phyloP scores from a whole-genome alignment of 2,797 vertebrate genomes.

The Macropodus opercularis region DNA sequence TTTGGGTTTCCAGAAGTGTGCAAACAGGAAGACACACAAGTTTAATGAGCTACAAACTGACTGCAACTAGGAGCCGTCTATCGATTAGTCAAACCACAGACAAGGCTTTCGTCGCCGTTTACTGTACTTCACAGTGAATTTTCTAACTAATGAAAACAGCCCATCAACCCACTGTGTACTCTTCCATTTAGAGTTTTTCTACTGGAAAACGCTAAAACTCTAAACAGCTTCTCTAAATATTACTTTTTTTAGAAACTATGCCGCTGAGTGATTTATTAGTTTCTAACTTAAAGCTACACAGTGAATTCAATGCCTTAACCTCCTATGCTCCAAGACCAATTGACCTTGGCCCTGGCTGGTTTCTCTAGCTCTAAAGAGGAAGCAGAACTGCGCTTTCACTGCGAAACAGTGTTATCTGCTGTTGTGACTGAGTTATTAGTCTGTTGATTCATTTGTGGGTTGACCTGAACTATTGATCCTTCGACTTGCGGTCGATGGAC shows the following conservation, averaged over 20 bases:
- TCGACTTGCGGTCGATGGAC: slow-evolving; percentile 30
- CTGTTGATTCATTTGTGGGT: slow-evolving; percentile 30
- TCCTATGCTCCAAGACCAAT: neutral
- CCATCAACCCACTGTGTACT: neutral
- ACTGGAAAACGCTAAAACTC: slow-evolving; percentile 14
- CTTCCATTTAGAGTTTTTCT: slow-evolving; percentile 10
- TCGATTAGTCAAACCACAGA: too few species aligned
- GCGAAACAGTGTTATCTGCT: slow-evolving; percentile 45
- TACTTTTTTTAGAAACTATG: neutral
- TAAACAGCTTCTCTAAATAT: slow-evolving; percentile 18
- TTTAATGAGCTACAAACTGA: too few species aligned
- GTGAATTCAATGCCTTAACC: neutral
- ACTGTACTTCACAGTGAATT: neutral
- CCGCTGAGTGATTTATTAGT: neutral
- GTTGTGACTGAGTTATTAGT: slow-evolving; percentile 32
- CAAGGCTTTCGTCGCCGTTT: neutral
- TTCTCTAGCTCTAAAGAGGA: slow-evolving; percentile 35
- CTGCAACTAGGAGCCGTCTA: too few species aligned
- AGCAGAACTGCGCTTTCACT: slow-evolving; percentile 46
- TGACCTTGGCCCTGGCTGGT: slow-evolving; percentile 35
- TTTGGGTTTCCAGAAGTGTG: neutral
- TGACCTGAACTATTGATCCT: slow-evolving; percentile 19
- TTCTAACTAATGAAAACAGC: neutral
- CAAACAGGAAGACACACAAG: too few species aligned
- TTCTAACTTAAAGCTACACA: neutral